phyloP scores from a whole-genome alignment of 2,888 invertebrate species.

The Notodonta dromedarius region DNA sequence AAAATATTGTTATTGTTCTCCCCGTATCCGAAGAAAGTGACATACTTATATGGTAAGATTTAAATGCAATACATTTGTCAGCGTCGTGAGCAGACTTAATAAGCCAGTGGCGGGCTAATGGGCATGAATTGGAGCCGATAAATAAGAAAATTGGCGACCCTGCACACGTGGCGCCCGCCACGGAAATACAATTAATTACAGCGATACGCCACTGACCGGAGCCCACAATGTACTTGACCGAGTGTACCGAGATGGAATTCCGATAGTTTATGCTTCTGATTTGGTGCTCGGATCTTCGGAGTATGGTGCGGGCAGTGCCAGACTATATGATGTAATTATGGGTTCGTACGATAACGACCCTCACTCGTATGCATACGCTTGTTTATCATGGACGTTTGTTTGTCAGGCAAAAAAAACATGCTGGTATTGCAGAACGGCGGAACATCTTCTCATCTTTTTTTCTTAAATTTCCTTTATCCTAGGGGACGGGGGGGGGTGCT shows the following conservation, averaged over 20 bases:
- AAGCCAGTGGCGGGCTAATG: conserved; percentile 61
- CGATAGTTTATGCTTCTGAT: conserved; percentile 30
- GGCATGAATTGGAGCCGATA: conserved; percentile 68
- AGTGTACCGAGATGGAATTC: conserved; percentile 39
- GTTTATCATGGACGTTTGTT: too few species aligned
- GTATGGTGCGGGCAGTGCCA: too few species aligned
- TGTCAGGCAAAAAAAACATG: too few species aligned
- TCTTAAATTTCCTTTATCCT: too few species aligned
- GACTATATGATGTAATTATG: too few species aligned
- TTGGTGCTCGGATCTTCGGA: conserved; percentile 9
- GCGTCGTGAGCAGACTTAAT: conserved; percentile 58
- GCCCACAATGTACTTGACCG: conserved; percentile 45
- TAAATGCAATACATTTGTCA: conserved; percentile 54
- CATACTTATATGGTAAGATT: conserved; percentile 29
- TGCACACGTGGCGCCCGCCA: conserved; percentile 50
- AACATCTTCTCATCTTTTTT: too few species aligned
- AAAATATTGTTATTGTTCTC: neutral
- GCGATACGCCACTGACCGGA: conserved; percentile 30
- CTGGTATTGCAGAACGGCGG: too few species aligned
- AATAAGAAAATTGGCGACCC: conserved; percentile 73
- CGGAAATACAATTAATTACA: conserved; percentile 66
- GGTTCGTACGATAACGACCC: too few species aligned
- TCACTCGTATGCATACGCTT: too few species aligned
- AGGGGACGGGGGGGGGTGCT: too few species aligned
- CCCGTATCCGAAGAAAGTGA: conserved; percentile 6